Percentiles rank a stretch among this genome's conserved stretches.
Conservation (phyloP, 2,888 invertebrate genomes). For the Philaethria dido region DNA sequence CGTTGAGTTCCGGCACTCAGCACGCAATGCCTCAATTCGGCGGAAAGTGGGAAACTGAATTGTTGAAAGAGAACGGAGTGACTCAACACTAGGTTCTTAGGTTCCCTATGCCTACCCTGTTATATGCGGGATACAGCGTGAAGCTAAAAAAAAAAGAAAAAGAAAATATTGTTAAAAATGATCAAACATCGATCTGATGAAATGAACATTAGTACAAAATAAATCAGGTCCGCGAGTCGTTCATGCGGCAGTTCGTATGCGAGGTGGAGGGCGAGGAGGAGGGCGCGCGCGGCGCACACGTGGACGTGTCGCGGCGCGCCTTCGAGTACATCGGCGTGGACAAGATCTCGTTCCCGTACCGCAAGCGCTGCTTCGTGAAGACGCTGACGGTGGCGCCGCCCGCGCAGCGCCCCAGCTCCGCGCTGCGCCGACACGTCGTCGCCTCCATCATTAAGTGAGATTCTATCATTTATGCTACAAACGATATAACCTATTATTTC, state of each 20-base stretch:
- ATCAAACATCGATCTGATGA: background rate
- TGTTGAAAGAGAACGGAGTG: too few species aligned
- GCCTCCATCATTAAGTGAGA: slow-evolving; percentile 93
- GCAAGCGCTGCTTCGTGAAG: slow-evolving; percentile 92
- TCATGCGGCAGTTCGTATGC: slow-evolving; percentile 98
- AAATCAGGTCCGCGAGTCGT: slow-evolving; percentile 98
- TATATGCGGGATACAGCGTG: too few species aligned
- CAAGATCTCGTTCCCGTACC: slow-evolving; percentile 84
- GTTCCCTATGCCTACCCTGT: too few species aligned
- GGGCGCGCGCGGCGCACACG: slow-evolving; percentile 58
- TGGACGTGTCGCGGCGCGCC: slow-evolving; percentile 67
- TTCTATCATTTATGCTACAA: too few species aligned
- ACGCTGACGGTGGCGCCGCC: slow-evolving; percentile 92
- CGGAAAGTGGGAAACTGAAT: too few species aligned
- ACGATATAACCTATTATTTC: background rate
- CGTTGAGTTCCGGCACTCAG: too few species aligned
- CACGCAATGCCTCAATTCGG: too few species aligned
- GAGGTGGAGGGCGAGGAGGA: slow-evolving; percentile 92
- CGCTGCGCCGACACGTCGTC: slow-evolving; percentile 91
- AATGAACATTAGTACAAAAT: background rate
- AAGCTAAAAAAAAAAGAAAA: too few species aligned
- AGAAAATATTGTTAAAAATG: too few species aligned
- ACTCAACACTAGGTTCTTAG: too few species aligned
- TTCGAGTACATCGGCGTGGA: slow-evolving; percentile 72
- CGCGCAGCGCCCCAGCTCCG: slow-evolving; percentile 91